Percentiles rank a stretch among this genome's conserved stretches.
Evolutionary conservation across 2,888 invertebrate species (phyloP).

Genomic region (Leucoma salicis): DNA sequence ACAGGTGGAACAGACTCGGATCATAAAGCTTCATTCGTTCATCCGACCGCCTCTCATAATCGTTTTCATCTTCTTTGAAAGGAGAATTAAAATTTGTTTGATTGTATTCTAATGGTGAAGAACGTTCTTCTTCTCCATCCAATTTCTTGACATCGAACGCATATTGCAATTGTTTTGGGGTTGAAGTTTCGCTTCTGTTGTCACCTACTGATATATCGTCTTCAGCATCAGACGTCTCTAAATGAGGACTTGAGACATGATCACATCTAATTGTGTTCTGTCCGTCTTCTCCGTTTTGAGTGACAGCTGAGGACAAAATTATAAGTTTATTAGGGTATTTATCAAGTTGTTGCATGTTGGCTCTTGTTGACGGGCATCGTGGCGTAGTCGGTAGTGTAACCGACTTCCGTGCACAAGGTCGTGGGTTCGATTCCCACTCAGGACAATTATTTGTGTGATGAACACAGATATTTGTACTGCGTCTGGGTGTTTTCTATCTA

Average conservation of each 20-base stretch:
- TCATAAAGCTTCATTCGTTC: constrained; percentile 68
- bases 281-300: constrained; percentile 51
- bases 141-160: constrained; percentile 42
- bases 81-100: constrained; percentile 61
- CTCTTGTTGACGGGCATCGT: no score
- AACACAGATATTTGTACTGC: no score
- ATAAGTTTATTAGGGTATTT: neutral
- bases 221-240: constrained; percentile 60
- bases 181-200: constrained; percentile 68
- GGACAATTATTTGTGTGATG: no score
- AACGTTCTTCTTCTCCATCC: constrained; percentile 49
- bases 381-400: no score
- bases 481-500: no score
- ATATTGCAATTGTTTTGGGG: constrained; percentile 47
- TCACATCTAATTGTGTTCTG: constrained; percentile 40
- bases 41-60: constrained; percentile 53
- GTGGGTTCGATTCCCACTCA: no score
- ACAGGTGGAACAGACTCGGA: constrained; percentile 65
- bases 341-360: neutral
- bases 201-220: constrained; percentile 75
- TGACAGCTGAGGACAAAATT: constrained; percentile 43
- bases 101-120: constrained; percentile 58
- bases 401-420: no score
- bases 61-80: constrained; percentile 67
- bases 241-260: constrained; percentile 49